Base-by-base conservation (phyloP, 1,140 invertebrate species). In the Geopemphigus sp. region DNA sequence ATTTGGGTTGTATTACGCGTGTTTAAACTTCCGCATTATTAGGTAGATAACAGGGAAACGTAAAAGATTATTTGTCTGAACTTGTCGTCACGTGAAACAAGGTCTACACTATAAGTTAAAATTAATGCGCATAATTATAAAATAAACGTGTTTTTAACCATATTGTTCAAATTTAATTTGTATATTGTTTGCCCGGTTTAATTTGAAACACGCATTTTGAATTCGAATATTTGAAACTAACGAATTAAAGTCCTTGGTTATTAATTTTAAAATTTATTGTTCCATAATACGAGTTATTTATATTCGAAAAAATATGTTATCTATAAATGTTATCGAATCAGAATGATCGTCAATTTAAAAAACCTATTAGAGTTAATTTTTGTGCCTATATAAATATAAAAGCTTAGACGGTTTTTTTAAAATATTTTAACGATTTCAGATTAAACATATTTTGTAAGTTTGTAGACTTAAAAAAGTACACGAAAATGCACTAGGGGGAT, bases 401-500 rank as follows among this genome's bases (percentile, higher is more conserved):
- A 39, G 32, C 3, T 39, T 17, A 11, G 6, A 26, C 8, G 6
- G 6, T 59, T 59, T 59, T n/a, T n/a, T n/a, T n/a, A n/a, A n/a
- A n/a, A n/a, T n/a, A n/a, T n/a, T n/a, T n/a, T n/a, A n/a, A 26
- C 8, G 6, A 15, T 59, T 59, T 59, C 24, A 59, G 12, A 15
- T 59, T 26, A 4, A 14, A 8, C 26, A 59, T 59, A 59, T 59
- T 59, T 59, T 26, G 0, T n/a, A n/a, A n/a, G n/a, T 24, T 59
- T 57, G 4, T 12, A 22, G 22, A 6, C n/a, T n/a, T n/a, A n/a
- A 32, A 32, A 32, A 4, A 32, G 17, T 64, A 64, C 61, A 64
- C 61, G 29, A n/a, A 64, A 64, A 64, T n/a, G 61, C 61, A 64
- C 61, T 64, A 64, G 24, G 57, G 2, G 24, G 14, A 24, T 32